Percentiles rank a stretch among this genome's conserved stretches.
These are phyloP conservation scores for Scophthalmus maximus DNA, from an alignment of 2,113 vertebrate genomes.

Conservation along the genomic window DNA sequence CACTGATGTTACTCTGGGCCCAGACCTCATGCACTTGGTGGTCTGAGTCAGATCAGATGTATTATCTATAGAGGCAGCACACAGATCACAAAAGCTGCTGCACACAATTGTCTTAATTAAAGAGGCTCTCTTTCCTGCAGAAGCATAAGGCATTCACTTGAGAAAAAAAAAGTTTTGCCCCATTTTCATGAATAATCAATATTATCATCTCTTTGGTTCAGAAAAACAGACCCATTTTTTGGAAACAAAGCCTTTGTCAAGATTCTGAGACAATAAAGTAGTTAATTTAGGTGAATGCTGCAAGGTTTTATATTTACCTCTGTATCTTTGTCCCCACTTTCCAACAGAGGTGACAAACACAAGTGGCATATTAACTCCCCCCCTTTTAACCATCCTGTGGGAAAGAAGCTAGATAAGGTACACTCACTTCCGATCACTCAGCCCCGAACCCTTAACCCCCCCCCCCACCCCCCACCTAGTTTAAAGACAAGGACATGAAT, in stretches of 20 bases:
- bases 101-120: conserved; percentile 20
- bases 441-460: background rate
- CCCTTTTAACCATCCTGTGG: background rate
- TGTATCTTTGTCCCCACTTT: no score
- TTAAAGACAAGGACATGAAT: background rate
- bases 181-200: no score
- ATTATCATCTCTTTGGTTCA: background rate
- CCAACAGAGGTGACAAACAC: background rate
- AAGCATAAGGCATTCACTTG: background rate
- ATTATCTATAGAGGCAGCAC: conserved; percentile 47
- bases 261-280: background rate
- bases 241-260: background rate
- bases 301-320: background rate
- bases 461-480: background rate
- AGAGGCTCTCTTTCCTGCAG: background rate
- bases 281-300: background rate
- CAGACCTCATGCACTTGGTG: background rate
- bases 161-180: no score
- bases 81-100: conserved; percentile 26
- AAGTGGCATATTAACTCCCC: background rate
- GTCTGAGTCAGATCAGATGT: conserved; percentile 12
- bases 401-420: conserved; percentile 24
- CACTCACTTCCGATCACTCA: conserved; percentile 7
- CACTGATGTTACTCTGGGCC: background rate
- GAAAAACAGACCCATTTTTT: background rate